These are phyloP conservation scores for Petrophora chlorosata DNA, from an alignment of 2,888 invertebrate genomes.

Conservation along the genomic window DNA sequence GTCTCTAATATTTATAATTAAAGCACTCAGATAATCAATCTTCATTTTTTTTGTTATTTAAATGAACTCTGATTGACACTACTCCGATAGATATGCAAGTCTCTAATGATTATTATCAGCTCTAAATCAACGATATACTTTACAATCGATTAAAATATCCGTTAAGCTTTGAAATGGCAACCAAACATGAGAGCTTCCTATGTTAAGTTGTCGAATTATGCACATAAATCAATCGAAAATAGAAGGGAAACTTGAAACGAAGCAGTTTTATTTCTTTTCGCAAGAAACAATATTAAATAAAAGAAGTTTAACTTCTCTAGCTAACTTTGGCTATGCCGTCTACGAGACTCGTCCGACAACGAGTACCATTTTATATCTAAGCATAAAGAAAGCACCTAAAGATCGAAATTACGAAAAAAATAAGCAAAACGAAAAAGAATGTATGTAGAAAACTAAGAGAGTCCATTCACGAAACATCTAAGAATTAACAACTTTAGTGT, in stretches of 20 bases:
- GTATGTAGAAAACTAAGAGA: slow-evolving; percentile 41
- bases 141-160: slow-evolving; percentile 54
- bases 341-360: slow-evolving; percentile 59
- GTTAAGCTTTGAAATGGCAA: slow-evolving; percentile 60
- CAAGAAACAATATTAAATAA: slow-evolving; percentile 49
- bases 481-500: slow-evolving; percentile 71
- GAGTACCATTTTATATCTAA: slow-evolving; percentile 65
- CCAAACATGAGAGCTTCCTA: slow-evolving; percentile 40
- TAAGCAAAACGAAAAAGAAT: slow-evolving; percentile 50
- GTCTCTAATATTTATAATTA: slow-evolving; percentile 73
- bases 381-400: slow-evolving; percentile 78
- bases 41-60: slow-evolving; percentile 65
- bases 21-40: slow-evolving; percentile 77
- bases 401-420: slow-evolving; percentile 54
- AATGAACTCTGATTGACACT: slow-evolving; percentile 67
- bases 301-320: slow-evolving; percentile 75
- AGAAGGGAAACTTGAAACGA: slow-evolving; percentile 42
- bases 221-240: slow-evolving; percentile 36
- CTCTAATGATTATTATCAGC: slow-evolving; percentile 73
- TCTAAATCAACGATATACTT: slow-evolving; percentile 69
- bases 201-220: slow-evolving; percentile 29
- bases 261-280: slow-evolving; percentile 38
- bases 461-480: slow-evolving; percentile 55
- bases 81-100: slow-evolving; percentile 72
- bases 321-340: slow-evolving; percentile 82